These are phyloP conservation scores for Spinibarbus caldwelli DNA, from an alignment of 2,797 vertebrate species.

Conservation along the genomic window DNA sequence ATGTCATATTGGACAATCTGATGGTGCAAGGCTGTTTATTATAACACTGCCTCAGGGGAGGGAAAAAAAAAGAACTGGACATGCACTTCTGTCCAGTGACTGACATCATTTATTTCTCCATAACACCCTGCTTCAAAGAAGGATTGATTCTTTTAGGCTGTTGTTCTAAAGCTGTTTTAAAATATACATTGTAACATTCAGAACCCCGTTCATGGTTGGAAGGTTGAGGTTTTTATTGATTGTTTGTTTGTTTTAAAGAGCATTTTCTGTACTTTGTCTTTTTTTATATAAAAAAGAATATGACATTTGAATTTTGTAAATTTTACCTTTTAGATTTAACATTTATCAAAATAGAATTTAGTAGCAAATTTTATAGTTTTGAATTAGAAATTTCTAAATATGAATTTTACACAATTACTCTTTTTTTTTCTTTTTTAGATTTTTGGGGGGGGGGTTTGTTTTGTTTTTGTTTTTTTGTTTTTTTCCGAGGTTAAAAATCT, in stretches of 20 bases:
- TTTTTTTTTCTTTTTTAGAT: too few species aligned
- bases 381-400: background rate
- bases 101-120: background rate
- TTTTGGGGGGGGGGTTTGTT: too few species aligned
- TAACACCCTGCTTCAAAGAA: background rate
- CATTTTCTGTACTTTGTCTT: background rate
- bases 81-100: background rate
- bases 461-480: background rate
- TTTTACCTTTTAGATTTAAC: background rate
- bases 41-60: background rate
- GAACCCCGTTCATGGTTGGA: too few species aligned
- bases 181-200: background rate
- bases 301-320: background rate
- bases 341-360: background rate
- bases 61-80: background rate
- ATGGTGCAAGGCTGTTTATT: slow-evolving; percentile 41
- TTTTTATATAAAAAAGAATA: background rate
- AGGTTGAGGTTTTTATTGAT: background rate
- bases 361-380: too few species aligned
- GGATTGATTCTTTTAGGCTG: background rate
- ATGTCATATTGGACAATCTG: slow-evolving; percentile 33
- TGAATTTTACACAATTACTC: background rate
- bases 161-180: background rate
- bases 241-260: background rate
- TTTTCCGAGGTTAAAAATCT: background rate